phyloP scores from a whole-genome alignment of 2,113 vertebrate species.

The Neopipo cinnamomea region DNA sequence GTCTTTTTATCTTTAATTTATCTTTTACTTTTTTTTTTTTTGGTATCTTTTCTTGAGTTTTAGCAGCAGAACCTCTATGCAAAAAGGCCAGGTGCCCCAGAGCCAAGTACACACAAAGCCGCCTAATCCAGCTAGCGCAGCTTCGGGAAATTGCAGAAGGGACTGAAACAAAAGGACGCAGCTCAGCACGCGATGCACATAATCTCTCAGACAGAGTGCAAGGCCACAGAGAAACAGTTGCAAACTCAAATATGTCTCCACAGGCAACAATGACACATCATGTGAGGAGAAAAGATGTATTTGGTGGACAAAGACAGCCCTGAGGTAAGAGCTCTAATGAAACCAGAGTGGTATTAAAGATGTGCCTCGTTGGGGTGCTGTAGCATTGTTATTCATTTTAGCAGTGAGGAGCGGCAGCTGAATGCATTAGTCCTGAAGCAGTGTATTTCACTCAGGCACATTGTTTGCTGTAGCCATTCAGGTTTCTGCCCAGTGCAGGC shows the following conservation, averaged over 20 bases:
- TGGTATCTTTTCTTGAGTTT: background rate
- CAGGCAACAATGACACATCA: rapidly evolving
- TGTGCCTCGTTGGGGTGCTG: background rate
- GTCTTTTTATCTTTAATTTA: background rate
- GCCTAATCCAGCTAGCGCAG: background rate
- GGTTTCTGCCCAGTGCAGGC: background rate
- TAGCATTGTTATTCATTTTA: background rate
- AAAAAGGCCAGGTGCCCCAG: background rate
- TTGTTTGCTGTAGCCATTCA: conserved; percentile 40
- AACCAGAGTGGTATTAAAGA: background rate
- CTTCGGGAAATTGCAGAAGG: background rate
- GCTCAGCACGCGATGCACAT: background rate
- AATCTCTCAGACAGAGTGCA: background rate
- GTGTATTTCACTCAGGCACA: background rate
- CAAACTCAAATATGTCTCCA: background rate
- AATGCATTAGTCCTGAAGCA: background rate
- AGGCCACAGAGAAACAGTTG: background rate
- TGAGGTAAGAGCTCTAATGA: background rate
- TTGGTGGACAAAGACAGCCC: background rate
- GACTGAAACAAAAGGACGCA: conserved; percentile 14
- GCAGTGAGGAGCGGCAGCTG: background rate
- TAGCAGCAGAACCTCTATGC: background rate
- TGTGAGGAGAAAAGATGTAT: background rate
- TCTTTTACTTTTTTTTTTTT: background rate
- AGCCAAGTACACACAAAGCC: background rate